A percentile compares a stretch with the other conserved stretches of the same genome.
Conservation (phyloP, 2,113 vertebrate genomes). For the Catharus fuscescens region DNA sequence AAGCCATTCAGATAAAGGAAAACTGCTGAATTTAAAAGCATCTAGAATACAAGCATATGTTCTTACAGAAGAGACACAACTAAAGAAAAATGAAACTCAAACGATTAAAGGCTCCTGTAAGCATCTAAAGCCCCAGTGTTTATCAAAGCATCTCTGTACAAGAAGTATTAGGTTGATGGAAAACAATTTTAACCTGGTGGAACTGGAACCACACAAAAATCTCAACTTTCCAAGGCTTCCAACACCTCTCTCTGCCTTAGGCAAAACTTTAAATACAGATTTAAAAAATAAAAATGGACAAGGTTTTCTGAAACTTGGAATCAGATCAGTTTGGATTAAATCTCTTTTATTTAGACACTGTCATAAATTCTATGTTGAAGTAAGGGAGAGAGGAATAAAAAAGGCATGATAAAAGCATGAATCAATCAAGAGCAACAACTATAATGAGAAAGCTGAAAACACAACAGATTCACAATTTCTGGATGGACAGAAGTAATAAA, state of each 20-base stretch:
- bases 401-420: not conserved
- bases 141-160: not conserved
- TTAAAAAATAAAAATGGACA: not conserved
- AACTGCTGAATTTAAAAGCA: slow-evolving; percentile 15
- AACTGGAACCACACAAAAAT: not conserved
- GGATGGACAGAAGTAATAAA: not conserved
- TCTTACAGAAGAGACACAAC: not conserved
- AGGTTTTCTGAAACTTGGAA: not conserved
- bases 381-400: not conserved
- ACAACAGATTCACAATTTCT: not conserved
- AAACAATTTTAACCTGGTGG: not conserved
- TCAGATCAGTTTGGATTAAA: not conserved
- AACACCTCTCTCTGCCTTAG: not conserved
- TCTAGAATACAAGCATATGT: not conserved
- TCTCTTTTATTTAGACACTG: not conserved
- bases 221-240: not conserved
- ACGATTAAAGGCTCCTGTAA: not conserved
- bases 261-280: not conserved
- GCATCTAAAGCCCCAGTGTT: not conserved
- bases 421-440: not conserved
- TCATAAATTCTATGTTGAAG: not conserved
- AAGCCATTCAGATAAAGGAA: not conserved
- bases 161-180: not conserved
- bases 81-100: not conserved
- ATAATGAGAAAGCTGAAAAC: not conserved